These are phyloP conservation scores for Ammodramus savannarum DNA, from an alignment of 2,113 vertebrate genomes.

Conservation along the genomic window DNA sequence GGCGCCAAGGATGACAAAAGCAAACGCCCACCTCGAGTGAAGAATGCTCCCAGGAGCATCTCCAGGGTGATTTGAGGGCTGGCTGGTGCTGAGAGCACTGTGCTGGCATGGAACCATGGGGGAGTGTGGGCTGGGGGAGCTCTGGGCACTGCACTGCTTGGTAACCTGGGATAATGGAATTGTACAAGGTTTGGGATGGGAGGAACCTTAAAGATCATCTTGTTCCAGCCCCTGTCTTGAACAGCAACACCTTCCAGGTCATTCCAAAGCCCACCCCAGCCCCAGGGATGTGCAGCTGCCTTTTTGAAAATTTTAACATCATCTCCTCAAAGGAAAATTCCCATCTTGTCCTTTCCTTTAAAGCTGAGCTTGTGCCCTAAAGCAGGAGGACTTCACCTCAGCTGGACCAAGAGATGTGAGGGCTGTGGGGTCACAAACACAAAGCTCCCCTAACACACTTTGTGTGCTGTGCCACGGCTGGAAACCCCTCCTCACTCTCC, in stretches of 20 bases:
- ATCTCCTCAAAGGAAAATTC: no score
- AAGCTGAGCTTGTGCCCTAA: no score
- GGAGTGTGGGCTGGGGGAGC: neutral
- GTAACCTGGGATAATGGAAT: accelerated
- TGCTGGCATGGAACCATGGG: accelerated
- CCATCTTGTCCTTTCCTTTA: no score
- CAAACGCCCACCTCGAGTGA: neutral
- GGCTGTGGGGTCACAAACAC: neutral
- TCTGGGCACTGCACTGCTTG: accelerated
- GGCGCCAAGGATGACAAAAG: neutral
- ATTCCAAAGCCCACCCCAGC: neutral
- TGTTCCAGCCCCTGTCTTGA: neutral
- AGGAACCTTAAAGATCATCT: neutral
- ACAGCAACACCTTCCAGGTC: neutral
- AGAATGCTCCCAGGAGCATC: neutral
- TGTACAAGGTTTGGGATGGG: accelerated
- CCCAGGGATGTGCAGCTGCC: neutral
- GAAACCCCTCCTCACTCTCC: neutral
- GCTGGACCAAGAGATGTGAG: accelerated
- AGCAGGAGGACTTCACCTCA: no score
- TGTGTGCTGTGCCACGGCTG: neutral
- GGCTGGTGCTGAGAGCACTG: neutral
- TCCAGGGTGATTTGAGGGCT: neutral
- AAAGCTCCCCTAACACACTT: accelerated
- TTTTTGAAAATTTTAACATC: no score